A percentile compares a stretch with the other conserved stretches of the same genome.
These are phyloP conservation scores for Enhydra lutris DNA, from an alignment of 2,113 vertebrate genomes.

Conservation along the genomic window DNA sequence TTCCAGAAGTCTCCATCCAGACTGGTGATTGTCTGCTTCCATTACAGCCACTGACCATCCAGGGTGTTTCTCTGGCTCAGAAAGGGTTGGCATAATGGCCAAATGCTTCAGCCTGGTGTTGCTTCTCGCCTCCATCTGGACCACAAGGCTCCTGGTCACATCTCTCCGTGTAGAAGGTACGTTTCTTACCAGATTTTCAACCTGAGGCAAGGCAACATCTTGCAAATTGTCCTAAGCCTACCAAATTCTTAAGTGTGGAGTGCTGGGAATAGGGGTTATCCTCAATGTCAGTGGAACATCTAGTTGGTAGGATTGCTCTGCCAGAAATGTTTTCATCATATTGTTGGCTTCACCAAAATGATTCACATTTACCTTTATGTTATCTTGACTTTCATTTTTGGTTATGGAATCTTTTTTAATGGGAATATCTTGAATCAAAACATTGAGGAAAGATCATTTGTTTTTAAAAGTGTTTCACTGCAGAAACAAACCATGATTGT, in stretches of 20 bases:
- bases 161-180: conserved; percentile 57
- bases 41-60: background rate
- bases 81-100: conserved; percentile 34
- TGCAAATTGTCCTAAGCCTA: background rate
- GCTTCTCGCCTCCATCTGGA: conserved; percentile 56
- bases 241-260: background rate
- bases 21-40: conserved; percentile 7
- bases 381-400: conserved; percentile 13
- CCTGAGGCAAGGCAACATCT: background rate
- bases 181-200: conserved; percentile 32
- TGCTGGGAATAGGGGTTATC: background rate
- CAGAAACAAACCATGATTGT: conserved; percentile 11
- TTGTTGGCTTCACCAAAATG: background rate
- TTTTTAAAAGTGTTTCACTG: conserved; percentile 39
- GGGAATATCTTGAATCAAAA: conserved; percentile 26
- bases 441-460: background rate
- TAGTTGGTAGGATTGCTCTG: background rate
- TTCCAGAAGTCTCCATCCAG: conserved; percentile 65
- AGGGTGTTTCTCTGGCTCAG: background rate
- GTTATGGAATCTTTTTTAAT: background rate
- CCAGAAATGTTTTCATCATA: background rate
- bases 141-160: conserved; percentile 42
- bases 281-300: background rate
- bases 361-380: conserved; percentile 16
- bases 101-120: conserved; percentile 1